Conservation (phyloP, 2,888 invertebrate species). For the Fragum fragum region DNA sequence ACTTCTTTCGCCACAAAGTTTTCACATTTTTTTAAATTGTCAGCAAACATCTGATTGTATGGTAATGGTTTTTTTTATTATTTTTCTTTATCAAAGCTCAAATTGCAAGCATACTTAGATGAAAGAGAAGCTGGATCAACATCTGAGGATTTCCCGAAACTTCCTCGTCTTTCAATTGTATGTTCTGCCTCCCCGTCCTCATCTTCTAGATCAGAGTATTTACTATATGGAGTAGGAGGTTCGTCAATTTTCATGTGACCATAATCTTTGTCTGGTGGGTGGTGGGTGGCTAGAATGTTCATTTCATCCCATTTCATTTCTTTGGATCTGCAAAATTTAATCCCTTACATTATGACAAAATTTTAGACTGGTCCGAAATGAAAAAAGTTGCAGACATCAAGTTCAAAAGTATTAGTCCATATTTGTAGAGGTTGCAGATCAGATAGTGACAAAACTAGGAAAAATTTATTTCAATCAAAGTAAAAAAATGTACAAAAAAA, state of each 20-base stretch:
- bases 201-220: constrained; percentile 87
- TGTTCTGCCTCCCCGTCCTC: constrained; percentile 87
- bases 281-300: constrained; percentile 99
- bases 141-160: constrained; percentile 56
- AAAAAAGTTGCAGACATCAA: too few relatives aligned
- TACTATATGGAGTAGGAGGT: constrained; percentile 97
- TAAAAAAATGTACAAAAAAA: too few relatives aligned
- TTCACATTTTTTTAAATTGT: too few relatives aligned
- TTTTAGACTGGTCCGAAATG: too few relatives aligned
- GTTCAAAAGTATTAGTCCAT: not conserved
- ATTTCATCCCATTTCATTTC: constrained; percentile 93
- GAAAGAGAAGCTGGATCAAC: constrained; percentile 72
- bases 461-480: too few relatives aligned
- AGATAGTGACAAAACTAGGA: too few relatives aligned
- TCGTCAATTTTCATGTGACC: constrained; percentile 98
- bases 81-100: too few relatives aligned
- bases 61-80: too few relatives aligned
- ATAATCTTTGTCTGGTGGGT: constrained; percentile 99
- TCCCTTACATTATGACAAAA: not conserved
- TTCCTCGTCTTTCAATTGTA: constrained; percentile 83
- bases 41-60: too few relatives aligned
- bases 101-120: constrained; percentile 75
- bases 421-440: not conserved
- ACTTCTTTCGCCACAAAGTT: too few relatives aligned
- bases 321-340: constrained; percentile 64